These are phyloP conservation scores for Pyrochroa serraticornis DNA, from an alignment of 2,888 invertebrate species.

Conservation along the genomic window DNA sequence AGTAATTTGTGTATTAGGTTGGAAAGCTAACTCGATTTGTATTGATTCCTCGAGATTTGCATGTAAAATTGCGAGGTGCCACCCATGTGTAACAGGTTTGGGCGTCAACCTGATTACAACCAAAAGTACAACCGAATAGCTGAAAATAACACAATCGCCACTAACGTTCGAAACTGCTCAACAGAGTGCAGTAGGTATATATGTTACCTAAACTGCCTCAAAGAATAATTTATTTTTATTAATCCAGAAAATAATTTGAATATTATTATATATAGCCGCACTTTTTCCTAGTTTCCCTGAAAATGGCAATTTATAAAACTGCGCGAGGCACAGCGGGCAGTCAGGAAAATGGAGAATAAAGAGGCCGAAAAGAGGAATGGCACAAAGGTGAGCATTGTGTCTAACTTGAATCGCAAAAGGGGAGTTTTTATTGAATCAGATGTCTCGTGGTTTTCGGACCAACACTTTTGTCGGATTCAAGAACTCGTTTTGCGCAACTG, in stretches of 20 bases:
- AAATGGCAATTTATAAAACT: not conserved
- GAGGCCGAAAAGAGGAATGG: not conserved
- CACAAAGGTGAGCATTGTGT: not conserved
- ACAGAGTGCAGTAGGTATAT: slow-evolving; percentile 3
- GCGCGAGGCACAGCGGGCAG: not conserved
- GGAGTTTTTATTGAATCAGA: slow-evolving; percentile 2
- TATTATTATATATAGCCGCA: slow-evolving; percentile 5
- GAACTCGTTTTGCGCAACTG: not conserved
- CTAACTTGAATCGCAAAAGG: not conserved
- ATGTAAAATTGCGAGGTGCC: not conserved
- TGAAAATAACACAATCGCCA: not conserved
- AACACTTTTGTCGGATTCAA: slow-evolving; percentile 2
- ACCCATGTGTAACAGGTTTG: not conserved
- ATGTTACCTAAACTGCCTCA: slow-evolving; percentile 1
- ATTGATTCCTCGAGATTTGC: slow-evolving; percentile 1
- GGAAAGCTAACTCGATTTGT: slow-evolving; percentile 1
- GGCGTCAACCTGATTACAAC: not conserved
- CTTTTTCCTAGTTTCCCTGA: not conserved
- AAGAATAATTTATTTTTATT: slow-evolving; percentile 23
- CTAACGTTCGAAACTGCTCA: slow-evolving; percentile 2
- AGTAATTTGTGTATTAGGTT: not conserved
- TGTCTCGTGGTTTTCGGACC: not conserved
- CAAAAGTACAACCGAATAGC: not conserved
- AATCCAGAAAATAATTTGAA: slow-evolving; percentile 17
- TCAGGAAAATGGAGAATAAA: not conserved